Percentiles rank a stretch among this genome's conserved stretches.
Evolutionary conservation across 2,113 vertebrate species (phyloP).

Genomic region (Damaliscus lunatus): DNA sequence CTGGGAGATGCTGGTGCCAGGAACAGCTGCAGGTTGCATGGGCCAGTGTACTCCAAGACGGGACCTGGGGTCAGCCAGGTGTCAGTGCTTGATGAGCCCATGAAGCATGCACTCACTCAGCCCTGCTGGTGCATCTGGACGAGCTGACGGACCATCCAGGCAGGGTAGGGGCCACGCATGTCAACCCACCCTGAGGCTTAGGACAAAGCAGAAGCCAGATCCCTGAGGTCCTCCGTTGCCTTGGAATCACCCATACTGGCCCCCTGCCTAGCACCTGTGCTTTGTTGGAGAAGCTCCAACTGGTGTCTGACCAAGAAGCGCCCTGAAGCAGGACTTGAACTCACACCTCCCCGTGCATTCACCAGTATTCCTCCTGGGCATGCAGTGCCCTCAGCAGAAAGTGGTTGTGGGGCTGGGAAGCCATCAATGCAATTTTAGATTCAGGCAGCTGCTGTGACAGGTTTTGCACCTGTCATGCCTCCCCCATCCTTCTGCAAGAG

Average conservation of each 20-base stretch:
- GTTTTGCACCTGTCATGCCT: neutral
- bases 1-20: neutral
- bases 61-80: neutral
- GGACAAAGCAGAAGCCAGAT: neutral
- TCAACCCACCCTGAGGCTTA: neutral
- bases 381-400: neutral
- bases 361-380: neutral
- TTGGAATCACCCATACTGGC: neutral
- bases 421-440: neutral
- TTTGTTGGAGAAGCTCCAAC: neutral
- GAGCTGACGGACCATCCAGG: neutral
- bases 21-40: neutral
- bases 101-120: neutral
- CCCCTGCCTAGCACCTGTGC: too few species aligned
- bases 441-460: neutral
- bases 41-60: neutral
- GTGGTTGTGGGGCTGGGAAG: neutral
- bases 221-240: neutral
- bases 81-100: fast-evolving
- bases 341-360: neutral
- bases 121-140: neutral
- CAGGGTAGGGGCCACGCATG: fast-evolving
- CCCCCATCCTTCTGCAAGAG: neutral
- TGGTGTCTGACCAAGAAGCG: neutral
- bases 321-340: neutral